These are phyloP conservation scores for Bombylius major DNA, from an alignment of 2,888 invertebrate genomes.

Conservation along the genomic window DNA sequence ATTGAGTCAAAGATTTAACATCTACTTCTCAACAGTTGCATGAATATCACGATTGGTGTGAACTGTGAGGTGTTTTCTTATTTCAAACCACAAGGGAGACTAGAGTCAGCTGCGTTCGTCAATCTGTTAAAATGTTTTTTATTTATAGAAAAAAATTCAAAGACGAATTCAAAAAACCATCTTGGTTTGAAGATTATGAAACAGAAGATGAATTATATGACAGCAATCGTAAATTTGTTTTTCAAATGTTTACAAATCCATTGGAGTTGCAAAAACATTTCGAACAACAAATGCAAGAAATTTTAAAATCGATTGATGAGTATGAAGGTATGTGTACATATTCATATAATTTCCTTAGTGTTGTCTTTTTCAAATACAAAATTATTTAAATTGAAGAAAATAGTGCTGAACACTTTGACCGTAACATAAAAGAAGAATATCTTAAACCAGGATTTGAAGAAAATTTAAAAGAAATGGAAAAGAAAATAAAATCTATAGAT, in stretches of 20 bases:
- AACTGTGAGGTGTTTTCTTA: too few relatives aligned
- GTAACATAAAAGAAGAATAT: slow-evolving; percentile 39
- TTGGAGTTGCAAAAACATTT: slow-evolving; percentile 47
- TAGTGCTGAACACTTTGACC: slow-evolving; percentile 22
- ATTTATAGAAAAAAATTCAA: slow-evolving; percentile 14
- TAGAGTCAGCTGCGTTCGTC: too few relatives aligned
- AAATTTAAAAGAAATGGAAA: slow-evolving; percentile 26
- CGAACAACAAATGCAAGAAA: slow-evolving; percentile 46
- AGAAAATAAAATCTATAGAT: slow-evolving; percentile 32
- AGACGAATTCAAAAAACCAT: slow-evolving; percentile 35
- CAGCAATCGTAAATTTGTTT: slow-evolving; percentile 35
- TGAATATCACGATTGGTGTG: too few relatives aligned
- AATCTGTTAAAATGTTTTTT: neutral
- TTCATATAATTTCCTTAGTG: neutral
- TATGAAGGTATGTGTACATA: slow-evolving; percentile 23
- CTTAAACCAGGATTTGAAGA: slow-evolving; percentile 40
- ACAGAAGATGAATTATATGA: slow-evolving; percentile 36
- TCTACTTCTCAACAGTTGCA: too few relatives aligned
- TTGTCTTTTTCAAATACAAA: neutral
- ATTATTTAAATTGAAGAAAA: slow-evolving; percentile 16
- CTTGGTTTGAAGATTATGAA: slow-evolving; percentile 36
- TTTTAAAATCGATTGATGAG: slow-evolving; percentile 40
- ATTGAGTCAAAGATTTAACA: too few relatives aligned
- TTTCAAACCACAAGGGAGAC: too few relatives aligned
- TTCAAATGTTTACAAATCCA: slow-evolving; percentile 46